These are phyloP conservation scores for Channallabes apus DNA, from an alignment of 2,797 vertebrate species.

Conservation along the genomic window DNA sequence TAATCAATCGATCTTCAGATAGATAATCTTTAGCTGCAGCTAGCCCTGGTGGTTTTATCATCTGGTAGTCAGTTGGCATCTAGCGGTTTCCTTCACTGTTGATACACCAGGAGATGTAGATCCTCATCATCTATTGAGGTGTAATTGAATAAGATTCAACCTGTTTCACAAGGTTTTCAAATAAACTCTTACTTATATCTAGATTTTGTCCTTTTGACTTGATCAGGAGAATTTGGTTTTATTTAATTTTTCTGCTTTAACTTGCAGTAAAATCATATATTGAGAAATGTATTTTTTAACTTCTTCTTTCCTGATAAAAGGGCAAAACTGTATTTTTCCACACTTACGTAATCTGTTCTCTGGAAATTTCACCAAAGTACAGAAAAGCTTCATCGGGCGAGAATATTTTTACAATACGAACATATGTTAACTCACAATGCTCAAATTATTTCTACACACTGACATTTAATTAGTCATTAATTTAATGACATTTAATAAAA, in stretches of 20 bases:
- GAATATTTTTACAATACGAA: background rate
- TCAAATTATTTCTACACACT: background rate
- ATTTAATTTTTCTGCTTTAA: too few relatives aligned
- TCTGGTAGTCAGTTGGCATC: too few relatives aligned
- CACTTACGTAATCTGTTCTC: background rate
- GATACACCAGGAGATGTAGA: background rate
- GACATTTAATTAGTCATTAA: too few relatives aligned
- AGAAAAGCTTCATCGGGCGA: background rate
- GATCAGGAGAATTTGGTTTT: background rate
- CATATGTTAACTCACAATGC: too few relatives aligned
- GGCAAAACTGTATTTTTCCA: too few relatives aligned
- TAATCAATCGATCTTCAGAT: too few relatives aligned
- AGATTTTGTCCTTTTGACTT: background rate
- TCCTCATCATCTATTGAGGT: background rate
- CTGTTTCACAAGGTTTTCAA: background rate
- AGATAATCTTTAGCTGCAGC: too few relatives aligned
- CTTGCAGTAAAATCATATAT: background rate
- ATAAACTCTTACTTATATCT: background rate
- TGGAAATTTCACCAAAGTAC: background rate
- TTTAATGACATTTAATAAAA: too few relatives aligned
- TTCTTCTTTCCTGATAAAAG: background rate
- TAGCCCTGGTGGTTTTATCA: too few relatives aligned
- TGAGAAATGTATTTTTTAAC: background rate
- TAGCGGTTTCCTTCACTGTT: background rate
- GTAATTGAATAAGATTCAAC: background rate